A percentile compares a stretch with the other conserved stretches of the same genome.
These are phyloP conservation scores for Capreolus pygargus DNA, from an alignment of 2,113 vertebrate species.

Conservation along the genomic window DNA sequence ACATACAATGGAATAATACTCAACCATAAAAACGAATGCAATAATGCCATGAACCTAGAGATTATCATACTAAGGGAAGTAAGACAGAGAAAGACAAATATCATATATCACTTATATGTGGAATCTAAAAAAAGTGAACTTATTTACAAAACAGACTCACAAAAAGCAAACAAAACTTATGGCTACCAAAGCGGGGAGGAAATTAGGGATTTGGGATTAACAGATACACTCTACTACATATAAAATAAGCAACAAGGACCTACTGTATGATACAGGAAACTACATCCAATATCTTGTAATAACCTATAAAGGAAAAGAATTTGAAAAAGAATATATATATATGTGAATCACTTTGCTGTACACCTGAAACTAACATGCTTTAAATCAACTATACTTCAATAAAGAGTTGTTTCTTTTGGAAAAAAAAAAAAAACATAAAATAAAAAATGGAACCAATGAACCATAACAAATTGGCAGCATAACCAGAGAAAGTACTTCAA, in stretches of 20 bases:
- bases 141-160: not conserved
- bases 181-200: not conserved
- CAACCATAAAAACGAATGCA: not conserved
- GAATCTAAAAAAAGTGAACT: not conserved
- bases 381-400: not conserved
- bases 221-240: not conserved
- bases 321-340: not conserved
- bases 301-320: not conserved
- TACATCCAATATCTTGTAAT: not conserved
- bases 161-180: not conserved
- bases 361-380: not conserved
- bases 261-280: not conserved
- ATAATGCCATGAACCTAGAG: not conserved
- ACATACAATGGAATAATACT: not conserved
- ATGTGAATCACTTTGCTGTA: not conserved
- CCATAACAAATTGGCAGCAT: not conserved
- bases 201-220: not conserved
- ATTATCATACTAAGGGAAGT: not conserved
- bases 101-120: not conserved
- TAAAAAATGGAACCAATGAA: slow-evolving; percentile 1
- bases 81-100: not conserved
- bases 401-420: not conserved
- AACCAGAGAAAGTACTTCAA: slow-evolving; percentile 10
- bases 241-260: not conserved
- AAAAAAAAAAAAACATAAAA: not conserved